Percentiles rank a stretch among this genome's conserved stretches.
Evolutionary conservation across 1,140 invertebrate species (phyloP).

Genomic region (Daktulosphaira vitifoliae): DNA sequence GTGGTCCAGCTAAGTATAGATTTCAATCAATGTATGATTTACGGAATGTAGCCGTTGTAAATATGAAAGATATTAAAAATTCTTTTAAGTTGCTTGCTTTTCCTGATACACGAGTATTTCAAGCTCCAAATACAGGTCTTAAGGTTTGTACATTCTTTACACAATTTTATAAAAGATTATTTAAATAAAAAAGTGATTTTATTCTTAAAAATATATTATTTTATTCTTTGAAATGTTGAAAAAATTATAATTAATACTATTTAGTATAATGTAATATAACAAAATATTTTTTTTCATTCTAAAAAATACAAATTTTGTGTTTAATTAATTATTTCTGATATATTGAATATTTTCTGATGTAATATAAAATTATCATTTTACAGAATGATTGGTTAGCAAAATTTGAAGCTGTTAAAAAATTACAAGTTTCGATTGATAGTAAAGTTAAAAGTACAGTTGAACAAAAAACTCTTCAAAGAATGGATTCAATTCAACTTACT

Average conservation of each 20-base stretch:
- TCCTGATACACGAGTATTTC: slow-evolving; percentile 86
- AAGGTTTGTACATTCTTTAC: slow-evolving; percentile 46
- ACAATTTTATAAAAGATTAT: slow-evolving; percentile 12
- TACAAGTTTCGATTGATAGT: slow-evolving; percentile 60
- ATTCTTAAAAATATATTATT: no score
- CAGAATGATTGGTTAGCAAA: slow-evolving; percentile 91
- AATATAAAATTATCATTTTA: slow-evolving; percentile 38
- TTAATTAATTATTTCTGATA: no score
- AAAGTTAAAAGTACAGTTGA: slow-evolving; percentile 45
- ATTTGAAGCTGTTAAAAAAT: slow-evolving; percentile 84
- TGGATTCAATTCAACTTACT: slow-evolving; percentile 16
- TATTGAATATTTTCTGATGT: no score
- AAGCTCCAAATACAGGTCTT: slow-evolving; percentile 72
- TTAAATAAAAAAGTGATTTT: no score
- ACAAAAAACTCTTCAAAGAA: slow-evolving; percentile 42
- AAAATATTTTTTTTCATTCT: no score
- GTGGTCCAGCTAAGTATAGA: slow-evolving; percentile 76
- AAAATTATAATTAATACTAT: no score
- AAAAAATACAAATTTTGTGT: no score
- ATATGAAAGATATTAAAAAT: slow-evolving; percentile 82
- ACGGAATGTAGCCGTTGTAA: slow-evolving; percentile 86
- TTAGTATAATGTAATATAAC: no score
- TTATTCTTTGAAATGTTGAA: no score
- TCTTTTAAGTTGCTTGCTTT: slow-evolving; percentile 91
- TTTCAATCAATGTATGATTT: slow-evolving; percentile 85